Evolutionary conservation across 2,797 vertebrate genomes (phyloP).

Genomic region (Clarias pachynema): DNA sequence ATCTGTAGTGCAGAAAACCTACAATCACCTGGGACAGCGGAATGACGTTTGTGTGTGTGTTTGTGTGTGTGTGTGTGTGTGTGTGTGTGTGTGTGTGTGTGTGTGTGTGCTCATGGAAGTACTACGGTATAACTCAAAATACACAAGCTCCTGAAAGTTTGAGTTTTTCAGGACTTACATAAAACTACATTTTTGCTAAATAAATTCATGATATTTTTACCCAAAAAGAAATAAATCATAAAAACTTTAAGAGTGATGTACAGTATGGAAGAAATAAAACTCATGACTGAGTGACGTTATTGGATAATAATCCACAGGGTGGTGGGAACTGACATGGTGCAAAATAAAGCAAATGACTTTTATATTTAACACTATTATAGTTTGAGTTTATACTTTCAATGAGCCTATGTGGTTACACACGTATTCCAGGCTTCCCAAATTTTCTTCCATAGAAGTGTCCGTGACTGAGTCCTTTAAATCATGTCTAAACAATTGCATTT

Average conservation of each 20-base stretch:
- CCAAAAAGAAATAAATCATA: too few species aligned
- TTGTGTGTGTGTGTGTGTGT: background rate
- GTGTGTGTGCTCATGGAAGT: background rate
- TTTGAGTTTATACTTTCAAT: background rate
- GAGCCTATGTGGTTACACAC: background rate
- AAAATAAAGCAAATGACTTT: background rate
- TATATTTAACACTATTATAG: background rate
- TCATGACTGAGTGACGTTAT: background rate
- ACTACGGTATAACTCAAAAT: background rate
- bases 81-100: background rate
- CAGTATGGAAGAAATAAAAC: background rate
- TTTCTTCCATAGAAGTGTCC: too few species aligned
- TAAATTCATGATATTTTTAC: too few species aligned
- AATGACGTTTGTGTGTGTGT: background rate
- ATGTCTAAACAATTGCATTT: too few species aligned
- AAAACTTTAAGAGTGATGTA: background rate
- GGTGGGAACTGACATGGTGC: background rate
- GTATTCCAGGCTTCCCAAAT: background rate
- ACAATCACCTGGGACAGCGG: background rate
- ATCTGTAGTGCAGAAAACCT: constrained; percentile 22
- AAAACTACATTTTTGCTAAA: background rate
- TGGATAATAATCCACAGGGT: background rate
- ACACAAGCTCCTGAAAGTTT: background rate
- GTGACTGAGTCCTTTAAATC: too few species aligned
- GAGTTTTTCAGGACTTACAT: background rate